Evolutionary conservation across 2,113 vertebrate genomes (phyloP), one percentile per base, ranked within the genome.

Genomic region (Phyllopteryx taeniolatus): DNA sequence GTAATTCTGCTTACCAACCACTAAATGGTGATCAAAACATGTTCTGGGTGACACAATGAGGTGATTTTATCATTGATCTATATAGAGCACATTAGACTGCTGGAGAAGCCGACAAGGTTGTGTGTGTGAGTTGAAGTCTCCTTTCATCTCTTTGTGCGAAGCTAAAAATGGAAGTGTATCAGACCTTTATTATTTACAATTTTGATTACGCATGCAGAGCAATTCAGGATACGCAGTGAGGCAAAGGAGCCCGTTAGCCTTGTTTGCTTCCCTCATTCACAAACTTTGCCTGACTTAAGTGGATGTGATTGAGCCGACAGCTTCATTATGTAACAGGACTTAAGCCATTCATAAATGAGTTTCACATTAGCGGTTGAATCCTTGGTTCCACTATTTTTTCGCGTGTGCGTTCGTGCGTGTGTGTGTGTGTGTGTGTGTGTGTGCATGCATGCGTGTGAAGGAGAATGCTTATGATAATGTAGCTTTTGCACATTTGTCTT

Each of bases 231-330:
- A 74, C 72, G 75, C 79, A 83, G 64, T 60, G 78, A 82, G 67
- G 75, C 75, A 60, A 72, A 86, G 44, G 47, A 80, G 71, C 75
- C 68, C 14, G 70, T 70, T 71, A 7, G 76, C 76, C 71, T 82
- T 51, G 1, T 61, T 73, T 71, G 69, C 70, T 53, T 67, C 75
- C 71, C 70, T 79, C 85, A 89, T 89, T 90, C 87, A 90, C 82
- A 88, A 84, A 86, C 70, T 85, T 80, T 68, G 64, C 78, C 62
- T 81, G 54, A 9, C 73, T 68, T 70, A 81, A 76, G 82, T 85
- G 73, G 75, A 78, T 74, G 72, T 53, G 76, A 83, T 82, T 72
- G 78, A 74, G 75, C 67, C 67, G 73, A 76, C 43, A 68, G 74
- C 51, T 77, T 61, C 78, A 72, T 90, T 89, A 90, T 77, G 53